Evolutionary conservation across 2,113 vertebrate species (phyloP), one percentile per base, ranked within the genome.

Genomic region (Cygnus buccinator): DNA sequence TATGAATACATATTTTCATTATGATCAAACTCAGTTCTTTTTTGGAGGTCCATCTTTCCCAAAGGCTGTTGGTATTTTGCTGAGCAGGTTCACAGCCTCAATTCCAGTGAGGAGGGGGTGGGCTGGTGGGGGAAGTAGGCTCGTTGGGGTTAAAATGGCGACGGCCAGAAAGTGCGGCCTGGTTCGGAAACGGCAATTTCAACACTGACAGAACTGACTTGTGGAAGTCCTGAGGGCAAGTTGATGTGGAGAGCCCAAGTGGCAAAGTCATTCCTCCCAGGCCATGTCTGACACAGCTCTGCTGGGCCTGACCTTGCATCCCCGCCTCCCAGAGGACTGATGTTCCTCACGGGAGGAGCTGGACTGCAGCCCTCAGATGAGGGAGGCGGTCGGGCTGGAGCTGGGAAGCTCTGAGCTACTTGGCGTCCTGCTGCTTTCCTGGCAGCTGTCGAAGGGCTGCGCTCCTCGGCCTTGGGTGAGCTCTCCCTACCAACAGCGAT

Each of bases 61-160:
- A 26, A 96, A 80, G 55, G 91, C 61, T 50, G 61, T 91, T 37
- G 84, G 58, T 43, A 65, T 86, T 89, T 96, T 82, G 48, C 41
- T 59, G 50, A 16, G 59, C n/a, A 11, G 71, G 31, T 57, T 58
- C 41, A 74, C 8, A 74, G 39, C 37, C 39, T 8, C 4, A 11
- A 18, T 6, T 12, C 55, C 29, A 4, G 55, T 33, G 55, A 57
- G 29, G 29, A 33, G 55, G 31, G 31, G 48, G 22, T 50, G 48
- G 48, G 22, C 48, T 50, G 48, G 12, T 13, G 22, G 22, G 48
- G 48, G 48, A 23, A 50, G 48, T 13, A 50, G 48, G 21, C 48
- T 50, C 48, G 6, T 13, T 50, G 11, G 22, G 48, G 22, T 50
- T 25, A 50, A 50, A 50, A 25, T 22, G 22, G 22, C 3, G 12